Evolutionary conservation across 2,888 invertebrate genomes (phyloP), one percentile per base, ranked within the genome.

Genomic region (Aplocera efformata): DNA sequence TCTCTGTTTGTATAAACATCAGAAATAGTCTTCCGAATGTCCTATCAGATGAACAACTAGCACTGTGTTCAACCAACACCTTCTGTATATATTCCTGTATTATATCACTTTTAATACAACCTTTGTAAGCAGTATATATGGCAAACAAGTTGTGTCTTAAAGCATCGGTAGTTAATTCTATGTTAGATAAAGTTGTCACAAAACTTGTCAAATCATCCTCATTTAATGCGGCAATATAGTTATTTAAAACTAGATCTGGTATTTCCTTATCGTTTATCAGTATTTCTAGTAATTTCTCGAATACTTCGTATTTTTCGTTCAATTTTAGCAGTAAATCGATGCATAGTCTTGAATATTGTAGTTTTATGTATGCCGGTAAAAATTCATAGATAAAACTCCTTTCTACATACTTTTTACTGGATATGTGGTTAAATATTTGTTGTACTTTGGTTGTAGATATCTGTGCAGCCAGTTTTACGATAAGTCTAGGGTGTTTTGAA

Each of bases 11-110:
- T 7, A 85, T 42, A 53, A 53, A 82, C 0, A 56, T 31, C 0
- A 82, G 41, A 3, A 85, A 46, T 0, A 84, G 42, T 6, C 68
- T 57, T 0, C 85, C 85, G 58, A 68, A 86, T 3, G 61, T 67
- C 30, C 68, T 76, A 21, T 85, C 69, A 0, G 39, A 45, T 0
- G 17, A 17, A 51, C 75, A 81, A 7, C 13, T 8, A 0, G 54
- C 13, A 0, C 60, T 48, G 28, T 60, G 43, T 8, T 52, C 44
- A 10, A 59, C 36, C 1, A 85, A 34, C 8, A 61, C 48, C 1
- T 45, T 31, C 6, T 64, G 50, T 7, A 84, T 52, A 21, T 51
- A 72, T 4, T 47, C 61, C 37, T 85, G 78, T 1, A 72, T 37
- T 0, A 17, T 38, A 6, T 64, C 60, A 3, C 56, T 58, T 43